Evolutionary conservation across 2,888 invertebrate genomes (phyloP).

Genomic region (Tribolium freemani): DNA sequence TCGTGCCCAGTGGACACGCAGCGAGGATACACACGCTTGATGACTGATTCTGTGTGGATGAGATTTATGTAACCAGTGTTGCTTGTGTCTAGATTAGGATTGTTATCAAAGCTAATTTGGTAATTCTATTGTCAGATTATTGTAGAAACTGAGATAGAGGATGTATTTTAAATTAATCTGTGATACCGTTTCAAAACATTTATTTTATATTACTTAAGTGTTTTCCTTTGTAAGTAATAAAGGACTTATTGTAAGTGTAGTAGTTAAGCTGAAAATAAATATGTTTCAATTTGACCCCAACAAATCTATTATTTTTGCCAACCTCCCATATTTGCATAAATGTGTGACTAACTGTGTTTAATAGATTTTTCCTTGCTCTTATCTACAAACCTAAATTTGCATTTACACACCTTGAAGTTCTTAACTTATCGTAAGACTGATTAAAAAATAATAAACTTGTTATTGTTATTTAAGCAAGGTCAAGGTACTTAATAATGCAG

Average conservation of each 20-base stretch:
- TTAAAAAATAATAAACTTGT: neutral
- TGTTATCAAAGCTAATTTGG: conserved; percentile 11
- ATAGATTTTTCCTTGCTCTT: neutral
- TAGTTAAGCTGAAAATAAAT: neutral
- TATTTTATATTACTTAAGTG: conserved; percentile 12
- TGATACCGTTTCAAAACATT: conserved; percentile 28
- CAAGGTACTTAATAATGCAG: too few relatives aligned
- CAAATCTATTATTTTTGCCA: neutral
- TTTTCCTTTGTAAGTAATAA: neutral
- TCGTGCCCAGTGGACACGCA: conserved; percentile 67
- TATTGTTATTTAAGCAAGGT: too few relatives aligned
- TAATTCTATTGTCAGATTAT: neutral
- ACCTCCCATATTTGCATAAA: neutral
- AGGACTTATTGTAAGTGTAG: neutral
- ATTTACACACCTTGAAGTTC: neutral
- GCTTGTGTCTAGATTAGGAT: neutral
- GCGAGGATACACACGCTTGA: conserved; percentile 44
- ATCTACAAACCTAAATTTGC: neutral
- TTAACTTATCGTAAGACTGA: neutral
- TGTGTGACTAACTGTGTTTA: neutral
- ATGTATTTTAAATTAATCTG: conserved; percentile 38
- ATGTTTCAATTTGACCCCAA: neutral
- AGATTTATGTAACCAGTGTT: neutral
- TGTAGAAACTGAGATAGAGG: neutral
- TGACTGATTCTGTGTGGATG: conserved; percentile 10